Base-by-base conservation (phyloP, 2,888 invertebrate species). In the Caenorhabditis sp. region DNA sequence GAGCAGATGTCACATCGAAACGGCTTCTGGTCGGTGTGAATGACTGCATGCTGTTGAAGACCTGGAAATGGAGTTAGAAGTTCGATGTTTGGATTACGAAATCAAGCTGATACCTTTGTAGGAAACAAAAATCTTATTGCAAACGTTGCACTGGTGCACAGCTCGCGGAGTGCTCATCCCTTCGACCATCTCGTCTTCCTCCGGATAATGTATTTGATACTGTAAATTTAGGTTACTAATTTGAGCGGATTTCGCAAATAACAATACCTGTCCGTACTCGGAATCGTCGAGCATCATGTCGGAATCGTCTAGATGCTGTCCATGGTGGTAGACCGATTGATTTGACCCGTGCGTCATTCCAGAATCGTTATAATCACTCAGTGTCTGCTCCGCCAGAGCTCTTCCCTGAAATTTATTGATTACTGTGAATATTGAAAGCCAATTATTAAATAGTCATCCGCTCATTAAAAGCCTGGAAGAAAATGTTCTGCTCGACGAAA, bases 1-100 rank as follows among this genome's bases (percentile, higher is more conserved):
- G 84, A 76, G 80, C 89, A 89, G 11, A 89, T 84, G 59, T 89
- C 89, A 63, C 89, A 89, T 32, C 78, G 76, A 63, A 87, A 89
- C 1, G 89, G 89, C 56, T 89, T 89, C 73, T 88, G 86, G 58
- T 89, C 89, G 4, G 89, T 89, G 77, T 89, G 89, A 35, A 89
- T 89, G n/a, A 89, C 88, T 6, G 88, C 87, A 62, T 89, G 89
- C 52, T 89, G 89, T 74, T 88, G 88, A 1, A 89, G 77, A 30
- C 89, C 89, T 89, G 50, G 50, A 84, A 65, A 13, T 17, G 7
- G 30, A 7, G n/a, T 53, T 8, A 27, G 15, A 5, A n/a, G 22
- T 37, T 24, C 32, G 20, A 15, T 9, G 2, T 20, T 13, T 27
- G 24, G 6, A 11, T 22, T n/a, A 43, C 17, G 15, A 26, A 41